These are phyloP conservation scores for Sylvilagus bachmani DNA, from an alignment of 2,113 vertebrate genomes.

Conservation along the genomic window DNA sequence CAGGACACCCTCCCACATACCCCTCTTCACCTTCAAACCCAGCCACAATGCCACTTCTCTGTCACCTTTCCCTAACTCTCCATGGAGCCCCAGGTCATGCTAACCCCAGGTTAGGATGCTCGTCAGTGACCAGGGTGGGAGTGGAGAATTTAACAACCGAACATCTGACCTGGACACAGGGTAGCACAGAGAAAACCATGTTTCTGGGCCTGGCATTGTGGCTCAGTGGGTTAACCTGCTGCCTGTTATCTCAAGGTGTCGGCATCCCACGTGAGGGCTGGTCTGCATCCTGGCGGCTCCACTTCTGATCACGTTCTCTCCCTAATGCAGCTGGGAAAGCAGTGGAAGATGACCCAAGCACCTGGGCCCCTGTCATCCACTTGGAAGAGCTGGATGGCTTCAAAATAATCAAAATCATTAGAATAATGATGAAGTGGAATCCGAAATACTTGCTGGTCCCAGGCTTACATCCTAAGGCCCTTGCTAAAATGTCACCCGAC, in stretches of 20 bases:
- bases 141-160: neutral
- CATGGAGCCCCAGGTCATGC: neutral
- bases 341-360: too few species aligned
- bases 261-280: too few species aligned
- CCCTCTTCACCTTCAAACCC: neutral
- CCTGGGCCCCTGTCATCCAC: too few species aligned
- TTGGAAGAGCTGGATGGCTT: neutral
- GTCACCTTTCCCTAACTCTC: neutral
- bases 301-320: too few species aligned
- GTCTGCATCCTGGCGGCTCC: too few species aligned
- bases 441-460: neutral
- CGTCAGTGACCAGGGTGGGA: neutral
- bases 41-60: neutral
- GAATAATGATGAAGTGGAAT: neutral
- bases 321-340: too few species aligned
- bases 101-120: neutral
- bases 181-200: too few species aligned
- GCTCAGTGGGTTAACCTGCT: too few species aligned
- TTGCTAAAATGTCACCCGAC: slow-evolving; percentile 10
- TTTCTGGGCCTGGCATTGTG: too few species aligned
- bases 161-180: neutral
- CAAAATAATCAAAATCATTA: slow-evolving; percentile 20
- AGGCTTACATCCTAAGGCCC: neutral
- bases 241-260: too few species aligned
- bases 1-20: neutral